Conservation (phyloP, 2,888 invertebrate genomes). For the Philhelius pedissequus region DNA sequence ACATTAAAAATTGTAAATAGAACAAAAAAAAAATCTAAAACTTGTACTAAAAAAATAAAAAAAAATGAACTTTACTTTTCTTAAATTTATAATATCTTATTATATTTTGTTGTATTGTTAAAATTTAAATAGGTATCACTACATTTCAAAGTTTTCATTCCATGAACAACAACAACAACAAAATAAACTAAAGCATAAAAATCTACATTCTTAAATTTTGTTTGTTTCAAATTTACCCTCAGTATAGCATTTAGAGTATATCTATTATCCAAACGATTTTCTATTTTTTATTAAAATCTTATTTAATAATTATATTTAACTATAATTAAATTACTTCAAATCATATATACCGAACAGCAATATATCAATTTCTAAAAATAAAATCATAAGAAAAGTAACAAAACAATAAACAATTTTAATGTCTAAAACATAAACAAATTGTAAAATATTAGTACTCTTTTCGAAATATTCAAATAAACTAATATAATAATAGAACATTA, state of each 20-base stretch:
- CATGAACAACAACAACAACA: constrained; percentile 11
- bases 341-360: constrained; percentile 58
- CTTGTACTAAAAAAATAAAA: constrained; percentile 42
- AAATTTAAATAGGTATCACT: constrained; percentile 1
- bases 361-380: constrained; percentile 60
- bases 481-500: constrained; percentile 25
- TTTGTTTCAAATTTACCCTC: constrained; percentile 41
- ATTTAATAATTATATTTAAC: constrained; percentile 48
- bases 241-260: constrained; percentile 35
- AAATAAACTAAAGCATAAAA: too few species aligned
- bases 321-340: constrained; percentile 23
- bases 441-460: constrained; percentile 45
- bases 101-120: constrained; percentile 32
- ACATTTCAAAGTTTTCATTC: constrained; percentile 35
- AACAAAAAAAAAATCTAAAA: constrained; percentile 46
- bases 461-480: constrained; percentile 48
- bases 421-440: constrained; percentile 28
- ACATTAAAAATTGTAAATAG: constrained; percentile 63
- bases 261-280: constrained; percentile 54
- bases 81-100: constrained; percentile 26
- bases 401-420: constrained; percentile 49
- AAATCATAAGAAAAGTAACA: constrained; percentile 1
- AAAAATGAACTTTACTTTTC: constrained; percentile 64
- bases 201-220: not conserved
- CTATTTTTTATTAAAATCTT: constrained; percentile 74